Evolutionary conservation across 2,797 vertebrate species (phyloP).

Genomic region (Phoebastria nigripes): DNA sequence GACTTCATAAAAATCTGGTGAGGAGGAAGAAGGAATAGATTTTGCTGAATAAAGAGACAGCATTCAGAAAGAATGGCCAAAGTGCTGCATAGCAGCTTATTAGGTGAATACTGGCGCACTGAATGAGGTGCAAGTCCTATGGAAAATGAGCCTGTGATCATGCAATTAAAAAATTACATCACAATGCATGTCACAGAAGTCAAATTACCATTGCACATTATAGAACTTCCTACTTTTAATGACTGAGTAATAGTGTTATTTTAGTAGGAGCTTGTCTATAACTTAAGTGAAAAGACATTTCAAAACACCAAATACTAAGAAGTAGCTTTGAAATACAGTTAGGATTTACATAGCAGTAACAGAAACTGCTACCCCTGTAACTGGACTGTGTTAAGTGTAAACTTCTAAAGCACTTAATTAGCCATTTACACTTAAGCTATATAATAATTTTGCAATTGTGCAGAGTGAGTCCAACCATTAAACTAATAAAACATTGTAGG

Average conservation of each 20-base stretch:
- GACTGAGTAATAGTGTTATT: neutral
- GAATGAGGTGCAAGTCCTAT: neutral
- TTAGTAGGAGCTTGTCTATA: neutral
- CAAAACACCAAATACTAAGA: neutral
- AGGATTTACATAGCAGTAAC: neutral
- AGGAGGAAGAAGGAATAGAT: neutral
- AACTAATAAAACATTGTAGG: neutral
- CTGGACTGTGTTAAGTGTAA: neutral
- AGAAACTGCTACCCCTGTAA: neutral
- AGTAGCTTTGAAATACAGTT: neutral
- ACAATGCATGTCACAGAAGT: neutral
- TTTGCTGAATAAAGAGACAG: neutral
- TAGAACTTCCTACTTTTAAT: neutral
- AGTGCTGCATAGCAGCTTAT: neutral
- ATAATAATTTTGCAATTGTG: neutral
- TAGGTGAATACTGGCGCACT: neutral
- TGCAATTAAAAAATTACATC: neutral
- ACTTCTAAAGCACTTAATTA: neutral
- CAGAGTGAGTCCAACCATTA: neutral
- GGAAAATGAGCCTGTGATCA: neutral
- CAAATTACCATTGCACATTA: neutral
- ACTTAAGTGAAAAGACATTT: neutral
- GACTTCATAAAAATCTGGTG: neutral
- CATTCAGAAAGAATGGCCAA: neutral
- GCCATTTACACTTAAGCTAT: neutral